Conservation (phyloP, 2,888 invertebrate genomes). For the Spilarctia lutea region DNA sequence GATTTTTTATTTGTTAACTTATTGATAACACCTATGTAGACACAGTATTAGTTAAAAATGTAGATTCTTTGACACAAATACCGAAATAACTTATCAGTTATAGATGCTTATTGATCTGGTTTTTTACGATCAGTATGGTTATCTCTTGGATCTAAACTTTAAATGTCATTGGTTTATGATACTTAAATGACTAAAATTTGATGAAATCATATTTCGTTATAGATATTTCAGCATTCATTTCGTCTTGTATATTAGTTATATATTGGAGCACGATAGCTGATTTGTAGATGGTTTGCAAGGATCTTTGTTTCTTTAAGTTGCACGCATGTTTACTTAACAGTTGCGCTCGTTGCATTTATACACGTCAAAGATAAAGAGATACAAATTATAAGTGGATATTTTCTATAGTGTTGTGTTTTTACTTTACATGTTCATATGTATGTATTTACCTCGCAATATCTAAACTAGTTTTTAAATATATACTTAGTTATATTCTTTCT, state of each 20-base stretch:
- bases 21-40: background rate
- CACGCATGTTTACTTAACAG: too few relatives aligned
- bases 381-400: background rate
- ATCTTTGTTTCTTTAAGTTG: too few relatives aligned
- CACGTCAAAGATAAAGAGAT: background rate
- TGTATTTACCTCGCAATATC: background rate
- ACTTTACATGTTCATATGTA: background rate
- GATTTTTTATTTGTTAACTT: background rate
- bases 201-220: background rate
- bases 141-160: slow-evolving; percentile 1
- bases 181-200: background rate
- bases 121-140: background rate
- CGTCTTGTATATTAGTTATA: background rate
- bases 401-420: background rate
- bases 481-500: background rate
- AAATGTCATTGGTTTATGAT: background rate
- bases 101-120: background rate
- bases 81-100: background rate
- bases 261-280: too few relatives aligned
- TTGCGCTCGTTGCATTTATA: too few relatives aligned
- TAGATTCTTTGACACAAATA: background rate
- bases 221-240: background rate
- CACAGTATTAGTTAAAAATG: background rate
- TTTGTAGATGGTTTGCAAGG: too few relatives aligned
- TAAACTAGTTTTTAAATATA: background rate